These are phyloP conservation scores for Melinaea marsaeus DNA, from an alignment of 2,888 invertebrate species.

Conservation along the genomic window DNA sequence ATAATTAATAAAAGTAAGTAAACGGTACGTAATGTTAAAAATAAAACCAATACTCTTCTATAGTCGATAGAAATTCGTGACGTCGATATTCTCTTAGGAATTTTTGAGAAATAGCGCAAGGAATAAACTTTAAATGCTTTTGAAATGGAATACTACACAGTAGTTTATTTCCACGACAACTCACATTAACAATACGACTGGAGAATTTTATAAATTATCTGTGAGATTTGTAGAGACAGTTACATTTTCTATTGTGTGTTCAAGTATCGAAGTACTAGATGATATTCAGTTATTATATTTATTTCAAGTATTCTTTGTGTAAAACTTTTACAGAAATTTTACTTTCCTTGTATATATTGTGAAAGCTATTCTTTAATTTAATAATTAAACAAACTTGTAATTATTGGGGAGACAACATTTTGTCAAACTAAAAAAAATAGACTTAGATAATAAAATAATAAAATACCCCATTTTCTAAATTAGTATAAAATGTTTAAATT, in stretches of 20 bases:
- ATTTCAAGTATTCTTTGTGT: too few species aligned
- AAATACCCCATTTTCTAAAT: too few species aligned
- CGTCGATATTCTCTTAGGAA: neutral
- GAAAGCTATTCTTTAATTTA: too few species aligned
- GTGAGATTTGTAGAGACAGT: conserved; percentile 20
- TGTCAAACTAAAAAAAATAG: too few species aligned
- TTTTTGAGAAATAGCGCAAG: neutral
- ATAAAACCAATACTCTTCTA: neutral
- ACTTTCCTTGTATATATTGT: too few species aligned
- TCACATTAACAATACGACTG: conserved; percentile 22
- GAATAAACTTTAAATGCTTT: neutral
- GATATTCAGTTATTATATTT: too few species aligned
- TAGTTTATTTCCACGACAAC: conserved; percentile 22
- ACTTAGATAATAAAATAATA: too few species aligned
- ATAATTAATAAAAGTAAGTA: neutral
- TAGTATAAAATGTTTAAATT: too few species aligned
- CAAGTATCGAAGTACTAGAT: conserved; percentile 17
- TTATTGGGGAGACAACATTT: too few species aligned
- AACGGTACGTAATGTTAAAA: neutral
- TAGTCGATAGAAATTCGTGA: neutral
- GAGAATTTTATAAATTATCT: conserved; percentile 29
- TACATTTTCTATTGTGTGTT: conserved; percentile 22
- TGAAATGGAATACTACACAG: conserved; percentile 14
- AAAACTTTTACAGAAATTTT: too few species aligned
- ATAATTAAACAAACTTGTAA: too few species aligned